Base-by-base conservation (phyloP, 2,797 vertebrate species). In the Carcharodon carcharias region DNA sequence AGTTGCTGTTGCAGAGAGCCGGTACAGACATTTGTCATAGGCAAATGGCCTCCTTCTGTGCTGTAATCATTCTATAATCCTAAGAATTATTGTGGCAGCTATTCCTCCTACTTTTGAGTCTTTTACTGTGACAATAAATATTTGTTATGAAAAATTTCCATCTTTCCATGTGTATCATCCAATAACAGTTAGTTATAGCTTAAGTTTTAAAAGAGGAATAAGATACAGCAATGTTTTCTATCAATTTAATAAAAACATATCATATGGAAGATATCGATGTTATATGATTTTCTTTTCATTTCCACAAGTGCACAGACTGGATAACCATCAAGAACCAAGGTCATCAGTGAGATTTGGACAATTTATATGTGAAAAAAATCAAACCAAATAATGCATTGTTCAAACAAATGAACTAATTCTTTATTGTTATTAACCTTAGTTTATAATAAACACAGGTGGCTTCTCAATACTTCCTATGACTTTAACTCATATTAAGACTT, bases 391-490 rank as follows among this genome's bases (percentile, higher is more conserved):
- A n/a, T 63, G 18, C 31, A 63, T 63, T 92, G 7, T n/a, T 63
- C 5, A 67, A 93, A 65, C 18, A 45, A 93, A 67, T 67, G 18
- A 54, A 21, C 40, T 45, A 65, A 65, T 63, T 45, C 61, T 65
- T 45, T 54, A 93, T 67, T 91, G 31, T 91, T 92, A 92, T n/a
- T 63, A n/a, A 63, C 4, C n/a, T 92, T 63, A 92, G 63, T 92
- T 40, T 40, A n/a, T 92, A 92, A 92, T 63, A 58, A 63, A 92
- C 16, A n/a, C 58, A n/a, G 58, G 40, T 45, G 6, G 2, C 21
- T 40, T 1, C 18, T 93, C n/a, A 21, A 65, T 45, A 45, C 18
- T 45, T n/a, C 8, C n/a, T 21, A 56, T 67, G 61, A 26, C n/a
- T 67, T 92, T 93, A n/a, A 40, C 61, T 40, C 61, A 26, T 93